Evolutionary conservation across 2,113 vertebrate genomes (phyloP), one percentile per base, ranked within the genome.

Genomic region (Lepisosteus oculatus): DNA sequence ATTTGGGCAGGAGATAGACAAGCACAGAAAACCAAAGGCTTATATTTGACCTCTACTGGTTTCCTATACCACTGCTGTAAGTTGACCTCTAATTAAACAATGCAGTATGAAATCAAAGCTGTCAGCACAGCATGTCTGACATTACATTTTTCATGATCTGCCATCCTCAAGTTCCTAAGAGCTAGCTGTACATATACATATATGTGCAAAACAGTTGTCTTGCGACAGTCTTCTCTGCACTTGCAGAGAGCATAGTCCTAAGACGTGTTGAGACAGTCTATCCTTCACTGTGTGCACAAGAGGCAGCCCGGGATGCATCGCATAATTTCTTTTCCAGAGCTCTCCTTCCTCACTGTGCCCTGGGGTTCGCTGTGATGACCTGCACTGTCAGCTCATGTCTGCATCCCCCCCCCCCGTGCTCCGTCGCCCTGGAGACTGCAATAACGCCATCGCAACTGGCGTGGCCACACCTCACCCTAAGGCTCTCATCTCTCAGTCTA

Each of bases 301-400:
- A 73, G 80, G 81, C 80, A 78, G 66, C 67, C 41, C 62, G 72
- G 66, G 41, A 64, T 71, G 59, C 51, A 59, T 76, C 72, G 64
- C 68, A 76, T 79, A 66, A 45, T 56, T 45, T 70, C 55, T 75
- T 57, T 69, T 70, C 55, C 47, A 74, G 61, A 59, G 42, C 64
- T 67, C 47, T 5, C 44, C 55, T 75, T 83, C 77, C 70, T 73
- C 62, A 45, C 65, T 65, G 68, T 73, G 72, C 67, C 63, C 29
- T 51, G 41, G 17, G 54, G 15, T 47, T 29, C 43, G 61, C 15
- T 67, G 72, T 64, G 72, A 67, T n/a, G 8, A 68, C 47, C n/a
- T 76, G 77, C 74, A 72, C 51, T 74, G 64, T 76, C 80, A 77
- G 80, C 77, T 56, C 8, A 54, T 44, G 54, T 56, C 57, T 70